Base-by-base conservation (phyloP, 2,888 invertebrate species). In the Coenonympha arcania region DNA sequence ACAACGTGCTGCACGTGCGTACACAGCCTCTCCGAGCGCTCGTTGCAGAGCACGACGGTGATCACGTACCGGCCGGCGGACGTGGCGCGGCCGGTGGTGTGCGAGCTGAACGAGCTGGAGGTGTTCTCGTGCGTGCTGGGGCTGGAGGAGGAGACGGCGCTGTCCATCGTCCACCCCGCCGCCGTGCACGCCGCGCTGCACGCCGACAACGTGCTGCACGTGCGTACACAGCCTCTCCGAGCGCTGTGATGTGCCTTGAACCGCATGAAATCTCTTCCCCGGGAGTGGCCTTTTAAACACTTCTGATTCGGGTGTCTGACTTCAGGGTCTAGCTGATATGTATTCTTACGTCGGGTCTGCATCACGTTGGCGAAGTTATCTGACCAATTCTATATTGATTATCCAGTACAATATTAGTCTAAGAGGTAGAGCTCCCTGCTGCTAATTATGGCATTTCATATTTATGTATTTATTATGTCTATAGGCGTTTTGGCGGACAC, bases 161-260 rank as follows among this genome's bases (percentile, higher is more conserved):
- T 98, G 13, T 95, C 96, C 26, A 98, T 98, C 64, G 93, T 98
- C 48, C 96, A 97, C 78, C 98, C 97, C 0, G 93, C 96, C 39
- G 93, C 93, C 6, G 88, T 97, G 30, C 93, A 92, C 67, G 88
- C 93, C 45, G 92, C 92, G 58, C 70, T 95, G 36, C 89, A 88
- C 58, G 66, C 68, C 55, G 73, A 76, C 75, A 86, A 63, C 73
- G 87, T 71, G 68, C 76, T 75, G 63, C 89, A 69, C 77, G 90
- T 81, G 2, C 57, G 71, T 68, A 45, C 20, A 6, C 6, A 13
- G 15, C 31, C 4, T n/a, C 13, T 30, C 3, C n/a, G 13, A 11
- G 4, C 4, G n/a, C n/a, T n/a, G n/a, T n/a, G n/a, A n/a, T n/a
- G n/a, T n/a, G n/a, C n/a, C n/a, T n/a, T n/a, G n/a, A n/a, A n/a